phyloP scores from a whole-genome alignment of 2,113 vertebrate genomes.

The Ptilonorhynchus violaceus region DNA sequence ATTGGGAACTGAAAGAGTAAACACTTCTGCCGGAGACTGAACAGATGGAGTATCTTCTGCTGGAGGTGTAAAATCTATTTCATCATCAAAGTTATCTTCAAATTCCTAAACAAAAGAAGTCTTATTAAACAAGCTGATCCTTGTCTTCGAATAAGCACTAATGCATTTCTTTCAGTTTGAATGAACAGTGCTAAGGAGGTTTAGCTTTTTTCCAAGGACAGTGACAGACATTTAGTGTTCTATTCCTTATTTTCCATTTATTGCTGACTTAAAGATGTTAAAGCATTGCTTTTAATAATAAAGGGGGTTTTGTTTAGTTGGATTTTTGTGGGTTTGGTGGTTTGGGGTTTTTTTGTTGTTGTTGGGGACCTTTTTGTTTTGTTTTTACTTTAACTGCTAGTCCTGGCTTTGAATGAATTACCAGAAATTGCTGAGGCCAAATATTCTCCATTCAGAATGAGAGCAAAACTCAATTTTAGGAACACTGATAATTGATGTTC shows the following conservation, averaged over 20 bases:
- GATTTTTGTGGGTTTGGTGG: background rate
- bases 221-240: background rate
- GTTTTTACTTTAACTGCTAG: background rate
- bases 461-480: background rate
- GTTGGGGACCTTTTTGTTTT: background rate
- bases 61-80: conserved; percentile 96
- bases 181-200: background rate
- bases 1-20: conserved; percentile 89
- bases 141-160: background rate
- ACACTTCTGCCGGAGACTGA: conserved; percentile 94
- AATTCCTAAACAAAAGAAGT: conserved; percentile 82
- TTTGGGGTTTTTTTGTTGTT: background rate
- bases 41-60: conserved; percentile 96
- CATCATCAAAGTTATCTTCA: conserved; percentile 98
- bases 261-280: background rate
- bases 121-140: background rate
- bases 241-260: background rate
- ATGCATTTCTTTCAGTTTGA: background rate
- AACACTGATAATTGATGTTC: background rate
- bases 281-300: background rate
- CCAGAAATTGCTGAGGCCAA: background rate
- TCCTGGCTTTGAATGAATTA: background rate
- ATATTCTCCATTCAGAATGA: background rate
- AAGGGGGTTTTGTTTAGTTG: background rate
- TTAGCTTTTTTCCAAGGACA: background rate